A percentile compares a stretch with the other conserved stretches of the same genome.
Conservation (phyloP, 2,888 invertebrate species). For the Cheilosia impressa region DNA sequence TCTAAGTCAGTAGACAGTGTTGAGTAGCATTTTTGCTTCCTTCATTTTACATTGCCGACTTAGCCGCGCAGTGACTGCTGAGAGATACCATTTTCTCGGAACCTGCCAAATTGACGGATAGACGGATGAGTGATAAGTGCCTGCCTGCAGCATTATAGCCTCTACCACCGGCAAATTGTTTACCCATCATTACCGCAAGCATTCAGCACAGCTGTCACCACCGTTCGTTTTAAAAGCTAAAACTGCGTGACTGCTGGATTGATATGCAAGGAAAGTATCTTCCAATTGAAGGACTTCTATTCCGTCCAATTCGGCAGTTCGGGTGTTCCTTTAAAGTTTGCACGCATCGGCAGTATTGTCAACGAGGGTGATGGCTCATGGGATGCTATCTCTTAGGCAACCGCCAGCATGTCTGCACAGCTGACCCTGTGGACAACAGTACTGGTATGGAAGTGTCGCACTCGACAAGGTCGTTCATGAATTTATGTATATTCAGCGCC, state of each 20-base stretch:
- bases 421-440: constrained; percentile 52
- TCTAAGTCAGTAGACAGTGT: no score
- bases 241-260: background rate
- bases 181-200: constrained; percentile 16
- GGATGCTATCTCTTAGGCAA: constrained; percentile 13
- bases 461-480: constrained; percentile 62
- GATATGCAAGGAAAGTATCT: background rate
- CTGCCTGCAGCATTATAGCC: constrained; percentile 18
- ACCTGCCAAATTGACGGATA: constrained; percentile 43
- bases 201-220: constrained; percentile 9
- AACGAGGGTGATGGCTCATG: constrained; percentile 1
- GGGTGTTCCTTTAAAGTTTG: constrained; percentile 47
- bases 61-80: background rate
- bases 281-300: constrained; percentile 1
- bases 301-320: constrained; percentile 15
- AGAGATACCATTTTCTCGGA: constrained; percentile 5
- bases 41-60: no score
- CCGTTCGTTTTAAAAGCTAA: background rate
- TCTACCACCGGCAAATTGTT: constrained; percentile 16
- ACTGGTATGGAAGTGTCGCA: constrained; percentile 62
- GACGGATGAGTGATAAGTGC: constrained; percentile 28
- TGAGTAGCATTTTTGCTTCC: no score
- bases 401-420: background rate
- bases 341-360: constrained; percentile 20
- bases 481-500: constrained; percentile 56